Evolutionary conservation across 2,888 invertebrate genomes (phyloP), one percentile per base, ranked within the genome.

Genomic region (Eupithecia insigniata): DNA sequence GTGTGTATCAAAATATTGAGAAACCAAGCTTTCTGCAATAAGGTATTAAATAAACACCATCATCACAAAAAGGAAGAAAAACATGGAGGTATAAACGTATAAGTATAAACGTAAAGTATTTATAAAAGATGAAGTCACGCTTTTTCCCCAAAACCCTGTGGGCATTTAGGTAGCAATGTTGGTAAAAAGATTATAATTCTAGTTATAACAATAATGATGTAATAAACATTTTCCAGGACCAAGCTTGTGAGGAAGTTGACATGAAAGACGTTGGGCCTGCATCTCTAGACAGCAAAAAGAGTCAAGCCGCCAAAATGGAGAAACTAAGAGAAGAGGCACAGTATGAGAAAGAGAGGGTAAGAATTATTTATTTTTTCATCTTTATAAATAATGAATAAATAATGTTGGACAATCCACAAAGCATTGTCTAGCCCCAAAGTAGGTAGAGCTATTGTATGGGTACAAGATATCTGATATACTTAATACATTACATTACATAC

Each of bases 341-440:
- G 55, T 90, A 95, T 84, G 95, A 96, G 82, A 98, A 97, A 87
- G 96, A 96, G 83, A 95, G 96, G 90, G 96, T 96, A 92, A 91
- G 75, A 51, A n/a, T 46, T 22, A 22, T 39, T 46, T 22, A 22
- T 39, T 16, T 3, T 16, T 39, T 0, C 8, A 39, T 16, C 2
- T n/a, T n/a, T n/a, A n/a, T n/a, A n/a, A n/a, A 4, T 16, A 43
- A 43, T 43, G 5, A 43, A 43, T 43, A 18, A 43, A 43, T 43
- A 43, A 18, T 6, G 43, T 18, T 43, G 43, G 43, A 43, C 5
- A 43, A 43, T n/a, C 43, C 43, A 43, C 39, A 43, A 5, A n/a
- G 18, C 36, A 39, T 43, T 1, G 7, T 43, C 18, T 43, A 18
- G 39, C 39, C 39, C 39, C 18, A 43, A 43, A 7, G 16, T 43